Evolutionary conservation across 2,113 vertebrate genomes (phyloP).

Genomic region (Cheilinus undulatus): DNA sequence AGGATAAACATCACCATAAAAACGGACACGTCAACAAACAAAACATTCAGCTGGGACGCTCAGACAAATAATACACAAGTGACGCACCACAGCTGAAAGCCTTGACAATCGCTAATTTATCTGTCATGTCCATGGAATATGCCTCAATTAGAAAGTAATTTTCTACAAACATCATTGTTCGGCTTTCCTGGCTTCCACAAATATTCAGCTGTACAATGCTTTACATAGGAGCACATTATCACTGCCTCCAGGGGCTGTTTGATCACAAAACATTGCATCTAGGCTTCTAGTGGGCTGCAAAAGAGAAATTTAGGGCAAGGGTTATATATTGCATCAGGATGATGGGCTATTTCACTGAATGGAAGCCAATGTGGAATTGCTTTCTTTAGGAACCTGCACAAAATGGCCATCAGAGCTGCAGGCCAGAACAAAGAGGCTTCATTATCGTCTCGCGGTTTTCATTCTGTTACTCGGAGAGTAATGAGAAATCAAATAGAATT

Average conservation of each 20-base stretch:
- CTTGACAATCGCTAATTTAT: constrained; percentile 80
- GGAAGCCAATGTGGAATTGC: constrained; percentile 52
- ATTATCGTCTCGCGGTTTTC: constrained; percentile 54
- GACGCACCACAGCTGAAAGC: constrained; percentile 64
- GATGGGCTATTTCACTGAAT: constrained; percentile 69
- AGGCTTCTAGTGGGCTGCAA: constrained; percentile 34
- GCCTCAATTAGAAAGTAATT: constrained; percentile 82
- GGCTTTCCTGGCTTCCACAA: constrained; percentile 50
- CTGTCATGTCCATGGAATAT: constrained; percentile 74
- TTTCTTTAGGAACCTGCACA: constrained; percentile 62
- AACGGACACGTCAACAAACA: constrained; percentile 48
- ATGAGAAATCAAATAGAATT: constrained; percentile 67
- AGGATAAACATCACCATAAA: constrained; percentile 35
- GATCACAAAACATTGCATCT: constrained; percentile 65
- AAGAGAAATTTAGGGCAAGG: constrained; percentile 63
- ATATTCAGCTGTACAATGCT: constrained; percentile 58
- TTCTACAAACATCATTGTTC: constrained; percentile 76
- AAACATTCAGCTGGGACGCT: constrained; percentile 47
- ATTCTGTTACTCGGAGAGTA: constrained; percentile 41
- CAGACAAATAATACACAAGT: constrained; percentile 55
- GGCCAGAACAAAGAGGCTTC: constrained; percentile 69
- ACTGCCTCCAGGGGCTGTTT: constrained; percentile 61
- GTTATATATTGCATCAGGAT: constrained; percentile 70
- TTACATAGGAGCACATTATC: constrained; percentile 61
- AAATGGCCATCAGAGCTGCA: constrained; percentile 68